Evolutionary conservation across 2,113 vertebrate species (phyloP).

Genomic region (Lophura nycthemera): DNA sequence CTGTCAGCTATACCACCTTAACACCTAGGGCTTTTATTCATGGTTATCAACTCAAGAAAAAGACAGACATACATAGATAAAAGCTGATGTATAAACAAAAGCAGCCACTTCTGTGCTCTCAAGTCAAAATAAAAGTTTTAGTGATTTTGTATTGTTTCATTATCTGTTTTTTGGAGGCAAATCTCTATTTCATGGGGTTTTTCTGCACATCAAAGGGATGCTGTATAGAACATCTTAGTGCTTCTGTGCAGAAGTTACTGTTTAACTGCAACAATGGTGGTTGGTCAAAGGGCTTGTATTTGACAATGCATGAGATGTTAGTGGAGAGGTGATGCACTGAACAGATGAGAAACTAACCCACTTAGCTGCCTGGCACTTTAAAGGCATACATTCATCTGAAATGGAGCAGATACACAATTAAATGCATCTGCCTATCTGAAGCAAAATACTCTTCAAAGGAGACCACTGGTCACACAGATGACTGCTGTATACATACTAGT

Average conservation of each 20-base stretch:
- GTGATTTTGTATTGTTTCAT: not conserved
- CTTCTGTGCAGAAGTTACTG: not conserved
- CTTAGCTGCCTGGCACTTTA: not conserved
- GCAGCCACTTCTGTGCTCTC: not conserved
- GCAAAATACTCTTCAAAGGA: slow-evolving; percentile 34
- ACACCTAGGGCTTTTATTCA: not conserved
- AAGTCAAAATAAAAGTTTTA: not conserved
- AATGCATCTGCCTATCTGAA: slow-evolving; percentile 20
- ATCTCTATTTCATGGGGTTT: not conserved
- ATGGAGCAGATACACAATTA: slow-evolving; percentile 5
- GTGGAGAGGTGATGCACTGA: not conserved
- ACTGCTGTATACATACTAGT: not conserved
- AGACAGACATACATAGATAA: not conserved
- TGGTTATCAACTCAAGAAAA: not conserved
- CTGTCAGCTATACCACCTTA: not conserved
- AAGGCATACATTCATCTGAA: slow-evolving; percentile 14
- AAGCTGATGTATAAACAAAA: not conserved
- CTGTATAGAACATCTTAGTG: not conserved
- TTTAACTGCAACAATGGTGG: not conserved
- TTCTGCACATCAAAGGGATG: not conserved
- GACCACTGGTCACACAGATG: not conserved
- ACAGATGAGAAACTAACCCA: slow-evolving; percentile 12
- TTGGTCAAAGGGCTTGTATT: not conserved
- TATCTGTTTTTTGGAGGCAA: not conserved
- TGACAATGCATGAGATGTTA: not conserved